A percentile compares a stretch with the other conserved stretches of the same genome.
Evolutionary conservation across 2,113 vertebrate species (phyloP).

Genomic region (Eublepharis macularius): DNA sequence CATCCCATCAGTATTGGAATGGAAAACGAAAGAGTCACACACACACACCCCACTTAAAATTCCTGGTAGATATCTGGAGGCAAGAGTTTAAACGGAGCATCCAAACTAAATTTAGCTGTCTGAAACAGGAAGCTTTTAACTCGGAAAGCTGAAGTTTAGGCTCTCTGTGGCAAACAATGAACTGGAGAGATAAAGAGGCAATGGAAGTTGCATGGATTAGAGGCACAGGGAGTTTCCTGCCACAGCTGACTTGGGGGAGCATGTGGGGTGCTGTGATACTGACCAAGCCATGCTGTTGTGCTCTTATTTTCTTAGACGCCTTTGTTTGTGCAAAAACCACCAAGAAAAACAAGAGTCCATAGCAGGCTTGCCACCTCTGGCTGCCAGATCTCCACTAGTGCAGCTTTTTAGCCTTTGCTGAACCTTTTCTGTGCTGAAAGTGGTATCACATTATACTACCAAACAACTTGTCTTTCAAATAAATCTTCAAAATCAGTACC

Average conservation of each 20-base stretch:
- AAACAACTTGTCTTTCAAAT: conserved; percentile 46
- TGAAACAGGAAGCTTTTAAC: conserved; percentile 83
- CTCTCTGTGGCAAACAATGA: conserved; percentile 79
- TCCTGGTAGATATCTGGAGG: conserved; percentile 60
- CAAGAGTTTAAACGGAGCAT: conserved; percentile 51
- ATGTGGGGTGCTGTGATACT: conserved; percentile 83
- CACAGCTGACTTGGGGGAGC: conserved; percentile 70
- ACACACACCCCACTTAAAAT: no score
- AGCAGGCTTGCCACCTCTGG: conserved; percentile 65
- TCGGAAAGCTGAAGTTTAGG: conserved; percentile 82
- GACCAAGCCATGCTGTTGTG: conserved; percentile 63
- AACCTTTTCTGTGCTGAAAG: conserved; percentile 73
- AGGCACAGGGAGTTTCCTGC: conserved; percentile 77
- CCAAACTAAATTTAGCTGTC: conserved; percentile 75
- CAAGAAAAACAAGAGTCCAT: conserved; percentile 79
- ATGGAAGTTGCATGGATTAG: conserved; percentile 71
- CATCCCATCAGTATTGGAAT: not conserved
- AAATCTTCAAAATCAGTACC: conserved; percentile 40
- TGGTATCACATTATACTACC: conserved; percentile 78
- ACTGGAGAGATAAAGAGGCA: conserved; percentile 81
- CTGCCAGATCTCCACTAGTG: conserved; percentile 73
- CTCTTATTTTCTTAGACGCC: conserved; percentile 77
- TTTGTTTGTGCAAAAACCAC: conserved; percentile 80
- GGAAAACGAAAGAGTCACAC: not conserved
- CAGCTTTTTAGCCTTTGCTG: conserved; percentile 78